phyloP scores from a whole-genome alignment of 2,888 invertebrate genomes.

The Plemyria rubiginata region DNA sequence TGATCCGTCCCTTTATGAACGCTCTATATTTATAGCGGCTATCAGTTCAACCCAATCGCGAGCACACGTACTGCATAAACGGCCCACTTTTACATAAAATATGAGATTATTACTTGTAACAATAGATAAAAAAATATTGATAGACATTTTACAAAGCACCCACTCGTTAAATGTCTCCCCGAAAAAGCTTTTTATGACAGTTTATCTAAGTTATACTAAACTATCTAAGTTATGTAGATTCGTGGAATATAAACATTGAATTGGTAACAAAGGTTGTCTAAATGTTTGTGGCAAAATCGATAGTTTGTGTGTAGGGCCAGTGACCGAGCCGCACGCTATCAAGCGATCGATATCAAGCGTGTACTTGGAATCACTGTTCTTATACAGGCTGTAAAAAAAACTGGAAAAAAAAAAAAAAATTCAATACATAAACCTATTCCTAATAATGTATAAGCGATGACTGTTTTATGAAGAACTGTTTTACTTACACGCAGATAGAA shows the following conservation, averaged over 20 bases:
- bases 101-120: conserved; percentile 20
- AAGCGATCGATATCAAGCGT: conserved; percentile 48
- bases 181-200: no score
- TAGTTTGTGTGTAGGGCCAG: conserved; percentile 56
- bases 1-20: conserved; percentile 47
- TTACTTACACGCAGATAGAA: no score
- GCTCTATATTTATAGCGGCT: conserved; percentile 35
- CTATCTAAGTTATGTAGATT: neutral
- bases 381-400: neutral
- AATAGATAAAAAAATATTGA: neutral
- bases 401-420: neutral
- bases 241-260: conserved; percentile 28
- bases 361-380: conserved; percentile 31
- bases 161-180: no score
- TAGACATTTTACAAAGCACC: no score
- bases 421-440: neutral
- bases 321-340: conserved; percentile 56
- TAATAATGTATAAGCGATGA: no score
- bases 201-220: no score
- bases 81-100: conserved; percentile 41
- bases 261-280: conserved; percentile 45
- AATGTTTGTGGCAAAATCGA: conserved; percentile 62
- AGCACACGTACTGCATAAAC: conserved; percentile 37
- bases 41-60: conserved; percentile 41
- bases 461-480: no score